Base-by-base conservation (phyloP, 2,888 invertebrate species). In the Hirtodrosophila histrioides region DNA sequence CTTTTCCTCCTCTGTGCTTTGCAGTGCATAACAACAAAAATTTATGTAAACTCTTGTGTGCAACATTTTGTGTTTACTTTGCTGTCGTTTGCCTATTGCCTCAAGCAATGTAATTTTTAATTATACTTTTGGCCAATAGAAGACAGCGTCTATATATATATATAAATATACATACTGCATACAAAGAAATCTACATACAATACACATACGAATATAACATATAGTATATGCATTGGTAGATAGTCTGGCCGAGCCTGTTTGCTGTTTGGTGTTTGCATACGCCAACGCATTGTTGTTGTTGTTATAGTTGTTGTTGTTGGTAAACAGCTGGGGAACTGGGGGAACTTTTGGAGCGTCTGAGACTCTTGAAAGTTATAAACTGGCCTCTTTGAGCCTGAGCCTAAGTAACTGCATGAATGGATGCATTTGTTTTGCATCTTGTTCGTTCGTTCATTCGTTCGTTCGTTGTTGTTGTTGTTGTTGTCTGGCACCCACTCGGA, bases 341-440 rank as follows among this genome's bases (percentile, higher is more conserved):
- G 76, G 56, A 75, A 70, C 64, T 56, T 51, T 75, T 44, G 43
- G 44, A 65, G 44, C 43, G 53, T n/a, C 65, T 54, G 41, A 31
- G 53, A 48, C 75, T 64, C 72, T 73, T 71, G 76, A 70, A 61
- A 75, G 60, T 70, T 75, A 70, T 61, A 73, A 75, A 71, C 71
- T 75, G 71, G 76, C 61, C 60, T 65, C 73, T 73, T 66, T 58
- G 58, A 58, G 69, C 39, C 51, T 37, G 61, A 31, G 9, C 31
- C 44, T 53, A 66, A 57, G 60, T 68, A 64, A 64, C 60, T 73
- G 69, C 69, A 69, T 77, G 75, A 78, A 78, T 76, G 75, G 65
- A 75, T 74, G 75, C 66, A 70, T 74, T 76, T 76, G 78, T 78
- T 70, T 70, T 75, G 77, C 73, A 75, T 70, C 53, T 71, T 45